Base-by-base conservation (phyloP, 53 echinoderm and acorn worm species). In the Echinarachnius parma region DNA sequence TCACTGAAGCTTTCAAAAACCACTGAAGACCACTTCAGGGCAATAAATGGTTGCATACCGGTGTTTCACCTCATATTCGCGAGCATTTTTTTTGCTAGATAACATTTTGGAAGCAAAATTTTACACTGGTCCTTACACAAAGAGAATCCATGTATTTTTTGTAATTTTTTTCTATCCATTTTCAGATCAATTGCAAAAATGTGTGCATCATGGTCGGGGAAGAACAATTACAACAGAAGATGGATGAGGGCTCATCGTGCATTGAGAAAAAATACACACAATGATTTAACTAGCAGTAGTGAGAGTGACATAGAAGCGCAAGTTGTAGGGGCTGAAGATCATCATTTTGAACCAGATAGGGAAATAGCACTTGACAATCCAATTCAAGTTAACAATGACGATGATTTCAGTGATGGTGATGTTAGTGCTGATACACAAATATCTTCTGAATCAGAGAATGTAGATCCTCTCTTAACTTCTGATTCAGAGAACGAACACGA, bases 401-500 rank as follows among this genome's bases (percentile, higher is more conserved):
- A 76, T 29, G 42, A 53, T 34, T 65, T 66, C 53, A 53, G 65
- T 65, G 68, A 37, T 57, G 50, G 33, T 24, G 59, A 80, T 80
- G 21, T 54, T 47, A 46, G 45, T 37, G 55, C 69, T 42, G 46
- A 80, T 42, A 34, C 46, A 44, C 80, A 68, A 21, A 20, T 68
- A 34, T 55, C 56, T 68, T 80, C 80, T 69, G 80, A 64, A 23
- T 64, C 64, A 9, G 64, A 64, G 21, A 64, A 60, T 60, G 60
- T 60, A 60, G 60, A 60, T 60, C 60, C 64, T 45, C 13, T 45
- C 11, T 64, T 64, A 39, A 28, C 25, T 14, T 44, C 64, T 23
- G 64, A 60, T 25, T 76, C 60, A 48, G 77, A 60, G 9, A 19
- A 27, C 21, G 78, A 36, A 46, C 5, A 47, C 34, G 62, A 63